A percentile compares a stretch with the other conserved stretches of the same genome.
phyloP scores from a whole-genome alignment of 2,113 vertebrate species.

The Pollimyrus isidori region DNA sequence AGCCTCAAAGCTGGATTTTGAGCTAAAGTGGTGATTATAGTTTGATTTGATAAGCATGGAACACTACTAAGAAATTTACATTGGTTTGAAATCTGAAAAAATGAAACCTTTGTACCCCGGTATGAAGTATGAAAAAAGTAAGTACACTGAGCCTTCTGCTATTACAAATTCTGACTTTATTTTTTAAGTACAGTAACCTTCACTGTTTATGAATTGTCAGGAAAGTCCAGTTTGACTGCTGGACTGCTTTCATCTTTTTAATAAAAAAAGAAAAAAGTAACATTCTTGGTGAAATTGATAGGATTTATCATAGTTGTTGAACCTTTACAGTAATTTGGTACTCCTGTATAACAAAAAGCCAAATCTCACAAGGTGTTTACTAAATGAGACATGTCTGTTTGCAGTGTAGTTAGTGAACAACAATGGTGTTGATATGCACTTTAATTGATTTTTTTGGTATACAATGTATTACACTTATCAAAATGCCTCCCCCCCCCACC shows the following conservation, averaged over 20 bases:
- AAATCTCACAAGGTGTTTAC: slow-evolving; percentile 40
- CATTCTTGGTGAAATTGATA: slow-evolving; percentile 32
- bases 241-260: slow-evolving; percentile 33
- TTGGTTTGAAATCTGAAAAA: slow-evolving; percentile 18
- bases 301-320: slow-evolving; percentile 29
- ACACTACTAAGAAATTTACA: slow-evolving; percentile 17
- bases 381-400: slow-evolving; percentile 38
- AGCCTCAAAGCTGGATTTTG: slow-evolving; percentile 76
- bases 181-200: slow-evolving; percentile 27
- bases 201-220: slow-evolving; percentile 27
- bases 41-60: slow-evolving; percentile 8
- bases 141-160: slow-evolving; percentile 24
- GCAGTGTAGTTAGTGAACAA: slow-evolving; percentile 35
- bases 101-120: slow-evolving; percentile 30
- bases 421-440: slow-evolving; percentile 49
- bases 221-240: slow-evolving; percentile 24
- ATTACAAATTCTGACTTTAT: slow-evolving; percentile 32
- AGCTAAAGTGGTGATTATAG: slow-evolving; percentile 8
- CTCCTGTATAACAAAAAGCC: slow-evolving; percentile 30
- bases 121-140: slow-evolving; percentile 11
- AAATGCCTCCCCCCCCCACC: slow-evolving; percentile 27
- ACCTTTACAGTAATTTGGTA: slow-evolving; percentile 27
- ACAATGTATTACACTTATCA: slow-evolving; percentile 32
- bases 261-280: slow-evolving; percentile 23
- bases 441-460: slow-evolving; percentile 41